phyloP scores from a whole-genome alignment of 1,140 invertebrate species.

The Pomacea maculata region DNA sequence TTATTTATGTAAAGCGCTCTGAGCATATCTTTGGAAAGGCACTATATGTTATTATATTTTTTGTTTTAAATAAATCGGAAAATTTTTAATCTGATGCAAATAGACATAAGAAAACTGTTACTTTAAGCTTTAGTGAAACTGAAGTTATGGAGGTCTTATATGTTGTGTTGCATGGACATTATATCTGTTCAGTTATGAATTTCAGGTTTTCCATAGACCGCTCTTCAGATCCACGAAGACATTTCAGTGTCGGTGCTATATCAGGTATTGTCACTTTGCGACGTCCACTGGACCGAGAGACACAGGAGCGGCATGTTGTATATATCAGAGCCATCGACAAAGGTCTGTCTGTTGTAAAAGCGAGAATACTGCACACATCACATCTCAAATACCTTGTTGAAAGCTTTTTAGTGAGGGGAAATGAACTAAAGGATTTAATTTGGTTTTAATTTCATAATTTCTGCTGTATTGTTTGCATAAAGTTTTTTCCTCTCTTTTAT shows the following conservation, averaged over 20 bases:
- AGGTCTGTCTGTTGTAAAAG: constrained; percentile 67
- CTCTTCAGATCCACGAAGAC: constrained; percentile 76
- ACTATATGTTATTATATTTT: not conserved
- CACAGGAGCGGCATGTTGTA: constrained; percentile 79
- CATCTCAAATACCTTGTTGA: not conserved
- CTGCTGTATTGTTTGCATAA: not conserved
- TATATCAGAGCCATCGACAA: constrained; percentile 96
- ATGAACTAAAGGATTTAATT: not conserved
- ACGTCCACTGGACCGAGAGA: constrained; percentile 80
- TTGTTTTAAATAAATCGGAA: too few relatives aligned
- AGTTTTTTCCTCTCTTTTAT: too few relatives aligned
- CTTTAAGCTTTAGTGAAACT: too few relatives aligned
- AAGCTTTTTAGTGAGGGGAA: not conserved
- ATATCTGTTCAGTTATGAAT: not conserved
- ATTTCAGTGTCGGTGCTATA: constrained; percentile 88
- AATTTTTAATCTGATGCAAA: too few relatives aligned
- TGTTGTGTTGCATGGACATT: not conserved
- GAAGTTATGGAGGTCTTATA: too few relatives aligned
- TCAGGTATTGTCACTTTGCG: constrained; percentile 93
- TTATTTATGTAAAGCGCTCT: too few relatives aligned
- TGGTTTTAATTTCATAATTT: too few relatives aligned
- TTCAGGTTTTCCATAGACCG: constrained; percentile 49
- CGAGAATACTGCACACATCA: not conserved
- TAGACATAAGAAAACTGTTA: too few relatives aligned
- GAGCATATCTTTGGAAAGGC: too few relatives aligned